Base-by-base conservation (phyloP, 2,797 vertebrate genomes). In the Syngnathus rostellatus region DNA sequence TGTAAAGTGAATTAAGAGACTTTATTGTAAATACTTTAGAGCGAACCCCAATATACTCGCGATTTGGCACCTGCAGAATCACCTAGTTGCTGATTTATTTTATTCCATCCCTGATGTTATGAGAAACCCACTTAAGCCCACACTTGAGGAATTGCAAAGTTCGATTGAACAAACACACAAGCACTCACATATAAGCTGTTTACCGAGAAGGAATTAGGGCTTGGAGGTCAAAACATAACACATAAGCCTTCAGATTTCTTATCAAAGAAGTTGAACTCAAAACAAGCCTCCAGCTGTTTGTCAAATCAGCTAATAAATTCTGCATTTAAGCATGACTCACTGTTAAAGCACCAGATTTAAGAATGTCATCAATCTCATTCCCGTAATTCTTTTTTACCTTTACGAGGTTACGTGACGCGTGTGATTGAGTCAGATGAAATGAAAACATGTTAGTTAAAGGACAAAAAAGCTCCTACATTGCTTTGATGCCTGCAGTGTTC, bases 401-500 rank as follows among this genome's bases (percentile, higher is more conserved):
- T 62, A 71, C 38, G 51, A 43, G 39, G 74, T 57, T 69, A 72
- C 66, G 73, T 65, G 69, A 68, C 6, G 50, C 64, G 53, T 17
- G 50, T 68, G 62, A 31, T 46, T 66, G 48, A 62, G 21, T 48
- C 50, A 39, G 40, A 10, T 50, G 1, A 11, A 53, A 45, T 58
- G 72, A 80, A 75, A 62, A 62, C 77, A 48, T 50, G 67, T 72
- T 14, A 61, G 60, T 31, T 50, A 69, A 80, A 88, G 79, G 61
- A 82, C 85, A 77, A 77, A 82, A 84, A 87, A 88, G 86, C 77
- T 66, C 62, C 21, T 3, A 51, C n/a, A 21, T n/a, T 8, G n/a
- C 2, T 37, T 58, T 58, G 31, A 58, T 58, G 11, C 55, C 7
- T 37, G 25, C 31, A 7, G 25, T 17, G 55, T 16, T 16, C 55